These are phyloP conservation scores for Carpatolechia fugitivella DNA, from an alignment of 2,888 invertebrate genomes.

Conservation along the genomic window DNA sequence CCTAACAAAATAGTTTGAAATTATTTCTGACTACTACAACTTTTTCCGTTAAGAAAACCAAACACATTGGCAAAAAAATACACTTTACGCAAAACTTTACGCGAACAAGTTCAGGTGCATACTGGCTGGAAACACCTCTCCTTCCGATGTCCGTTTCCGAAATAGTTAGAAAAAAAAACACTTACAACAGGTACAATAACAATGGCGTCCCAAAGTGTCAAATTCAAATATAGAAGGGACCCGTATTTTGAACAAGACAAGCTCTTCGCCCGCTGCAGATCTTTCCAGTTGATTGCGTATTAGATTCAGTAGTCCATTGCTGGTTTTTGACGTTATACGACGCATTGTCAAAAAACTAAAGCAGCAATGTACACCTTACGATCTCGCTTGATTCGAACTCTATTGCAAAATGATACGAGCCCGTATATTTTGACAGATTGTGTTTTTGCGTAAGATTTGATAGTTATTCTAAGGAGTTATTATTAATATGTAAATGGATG, in stretches of 20 bases:
- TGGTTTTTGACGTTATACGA: not conserved
- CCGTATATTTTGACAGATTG: constrained; percentile 51
- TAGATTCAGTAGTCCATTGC: not conserved
- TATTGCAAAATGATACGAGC: constrained; percentile 23
- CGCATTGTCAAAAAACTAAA: not conserved
- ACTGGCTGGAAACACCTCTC: constrained; percentile 59
- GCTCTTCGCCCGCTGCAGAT: too few relatives aligned
- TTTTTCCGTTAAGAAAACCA: not conserved
- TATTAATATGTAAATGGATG: constrained; percentile 34
- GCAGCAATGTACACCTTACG: not conserved
- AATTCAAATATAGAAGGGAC: constrained; percentile 7
- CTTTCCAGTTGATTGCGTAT: not conserved
- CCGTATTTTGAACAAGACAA: not conserved
- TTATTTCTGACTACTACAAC: not conserved
- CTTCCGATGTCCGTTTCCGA: constrained; percentile 70
- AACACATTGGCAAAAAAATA: constrained; percentile 26
- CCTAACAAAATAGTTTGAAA: not conserved
- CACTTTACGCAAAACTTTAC: constrained; percentile 65
- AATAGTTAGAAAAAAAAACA: constrained; percentile 42
- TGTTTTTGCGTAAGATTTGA: constrained; percentile 38
- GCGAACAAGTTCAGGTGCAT: constrained; percentile 59
- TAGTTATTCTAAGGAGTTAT: too few relatives aligned
- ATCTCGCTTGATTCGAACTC: not conserved
- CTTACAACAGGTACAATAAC: constrained; percentile 52
- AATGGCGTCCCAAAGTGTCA: constrained; percentile 32